Percentiles rank a stretch among this genome's conserved stretches.
These are phyloP conservation scores for Spilogale gracilis DNA, from an alignment of 2,113 vertebrate genomes.

Conservation along the genomic window DNA sequence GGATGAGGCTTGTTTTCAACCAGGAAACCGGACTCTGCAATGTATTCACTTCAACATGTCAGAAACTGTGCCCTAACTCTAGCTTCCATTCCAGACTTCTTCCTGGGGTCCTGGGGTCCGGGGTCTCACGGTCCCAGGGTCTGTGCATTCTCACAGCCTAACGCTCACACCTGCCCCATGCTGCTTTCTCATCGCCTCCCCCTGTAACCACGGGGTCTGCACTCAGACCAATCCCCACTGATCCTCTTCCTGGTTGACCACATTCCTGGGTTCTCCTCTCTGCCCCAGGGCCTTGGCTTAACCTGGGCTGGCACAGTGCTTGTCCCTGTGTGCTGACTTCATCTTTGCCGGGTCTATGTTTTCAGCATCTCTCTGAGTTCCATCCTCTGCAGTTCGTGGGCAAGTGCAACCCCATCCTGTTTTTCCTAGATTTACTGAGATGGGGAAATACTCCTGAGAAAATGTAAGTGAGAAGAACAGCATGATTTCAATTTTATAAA, in stretches of 20 bases:
- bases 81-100: background rate
- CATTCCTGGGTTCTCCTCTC: background rate
- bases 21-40: background rate
- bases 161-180: background rate
- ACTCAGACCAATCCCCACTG: background rate
- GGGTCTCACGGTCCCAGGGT: background rate
- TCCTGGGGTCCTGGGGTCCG: background rate
- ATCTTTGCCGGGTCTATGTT: background rate
- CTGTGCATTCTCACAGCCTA: background rate
- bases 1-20: background rate
- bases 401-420: background rate
- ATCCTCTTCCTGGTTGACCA: background rate
- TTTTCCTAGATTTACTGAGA: constrained; percentile 20
- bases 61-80: background rate
- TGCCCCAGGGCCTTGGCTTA: background rate
- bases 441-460: constrained; percentile 44
- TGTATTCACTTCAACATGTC: background rate
- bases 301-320: background rate
- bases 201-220: background rate
- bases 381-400: background rate
- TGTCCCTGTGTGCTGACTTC: background rate
- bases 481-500: constrained; percentile 7
- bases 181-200: background rate
- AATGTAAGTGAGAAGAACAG: constrained; percentile 52
- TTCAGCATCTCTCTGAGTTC: background rate